Conservation (phyloP, 2,797 vertebrate species). For the Sylvilagus floridanus region DNA sequence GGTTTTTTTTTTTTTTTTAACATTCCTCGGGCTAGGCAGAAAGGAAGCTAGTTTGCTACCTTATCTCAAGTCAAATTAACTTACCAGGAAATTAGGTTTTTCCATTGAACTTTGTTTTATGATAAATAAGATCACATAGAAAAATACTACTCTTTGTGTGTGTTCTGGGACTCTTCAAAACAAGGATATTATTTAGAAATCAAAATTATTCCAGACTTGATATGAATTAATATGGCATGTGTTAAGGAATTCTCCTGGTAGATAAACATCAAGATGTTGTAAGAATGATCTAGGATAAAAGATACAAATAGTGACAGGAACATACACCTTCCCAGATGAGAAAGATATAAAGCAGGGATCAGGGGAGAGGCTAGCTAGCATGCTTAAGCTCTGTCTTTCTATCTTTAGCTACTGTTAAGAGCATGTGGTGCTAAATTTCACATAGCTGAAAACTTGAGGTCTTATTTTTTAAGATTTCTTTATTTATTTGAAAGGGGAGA, state of each 20-base stretch:
- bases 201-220: constrained; percentile 66
- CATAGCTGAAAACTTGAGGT: constrained; percentile 26
- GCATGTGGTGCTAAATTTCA: constrained; percentile 20
- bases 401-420: constrained; percentile 48
- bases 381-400: constrained; percentile 2
- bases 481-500: constrained; percentile 25
- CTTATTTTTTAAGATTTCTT: too few relatives aligned
- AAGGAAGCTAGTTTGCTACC: not conserved
- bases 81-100: constrained; percentile 72
- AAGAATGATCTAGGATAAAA: constrained; percentile 77
- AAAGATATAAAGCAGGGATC: constrained; percentile 68
- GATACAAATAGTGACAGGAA: constrained; percentile 74
- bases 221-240: constrained; percentile 82
- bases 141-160: not conserved
- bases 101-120: constrained; percentile 60
- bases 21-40: not conserved
- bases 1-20: not conserved
- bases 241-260: constrained; percentile 68
- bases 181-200: constrained; percentile 68
- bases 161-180: constrained; percentile 65
- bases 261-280: constrained; percentile 77
- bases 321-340: constrained; percentile 71
- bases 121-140: constrained; percentile 57
- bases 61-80: constrained; percentile 1
- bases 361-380: constrained; percentile 56